A percentile compares a stretch with the other conserved stretches of the same genome.
Evolutionary conservation across 2,888 invertebrate genomes (phyloP).

Genomic region (Eupithecia vulgata): DNA sequence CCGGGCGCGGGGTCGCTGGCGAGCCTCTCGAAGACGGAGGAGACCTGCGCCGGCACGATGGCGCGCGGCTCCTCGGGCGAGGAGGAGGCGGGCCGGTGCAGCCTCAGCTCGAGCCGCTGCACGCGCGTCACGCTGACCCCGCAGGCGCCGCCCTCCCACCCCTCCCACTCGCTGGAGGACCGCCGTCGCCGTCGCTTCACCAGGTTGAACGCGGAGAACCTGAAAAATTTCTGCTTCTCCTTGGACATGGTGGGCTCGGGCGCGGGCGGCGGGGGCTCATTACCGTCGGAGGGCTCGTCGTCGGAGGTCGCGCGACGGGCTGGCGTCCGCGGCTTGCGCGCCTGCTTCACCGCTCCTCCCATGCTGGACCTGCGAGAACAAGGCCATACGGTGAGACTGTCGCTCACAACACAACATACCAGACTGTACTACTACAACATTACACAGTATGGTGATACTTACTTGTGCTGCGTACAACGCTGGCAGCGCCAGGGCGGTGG

Average conservation of each 20-base stretch:
- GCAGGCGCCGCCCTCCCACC: conserved; percentile 62
- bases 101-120: conserved; percentile 68
- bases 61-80: conserved; percentile 38
- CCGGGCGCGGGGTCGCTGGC: conserved; percentile 66
- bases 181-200: conserved; percentile 81
- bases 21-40: conserved; percentile 70
- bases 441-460: background rate
- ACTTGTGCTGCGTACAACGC: conserved; percentile 52
- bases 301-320: conserved; percentile 67
- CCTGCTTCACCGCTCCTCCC: conserved; percentile 63
- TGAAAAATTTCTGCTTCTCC: conserved; percentile 94
- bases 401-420: background rate
- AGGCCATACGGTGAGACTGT: conserved; percentile 36
- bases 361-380: conserved; percentile 56
- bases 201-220: conserved; percentile 90
- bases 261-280: conserved; percentile 55
- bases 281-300: conserved; percentile 82
- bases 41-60: conserved; percentile 54
- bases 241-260: conserved; percentile 91
- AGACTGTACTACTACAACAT: background rate
- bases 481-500: conserved; percentile 59
- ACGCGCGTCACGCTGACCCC: conserved; percentile 73
- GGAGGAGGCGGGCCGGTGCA: conserved; percentile 43
- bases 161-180: conserved; percentile 72
- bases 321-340: conserved; percentile 55